phyloP scores from a whole-genome alignment of 2,113 vertebrate genomes.

The Tapirus terrestris region DNA sequence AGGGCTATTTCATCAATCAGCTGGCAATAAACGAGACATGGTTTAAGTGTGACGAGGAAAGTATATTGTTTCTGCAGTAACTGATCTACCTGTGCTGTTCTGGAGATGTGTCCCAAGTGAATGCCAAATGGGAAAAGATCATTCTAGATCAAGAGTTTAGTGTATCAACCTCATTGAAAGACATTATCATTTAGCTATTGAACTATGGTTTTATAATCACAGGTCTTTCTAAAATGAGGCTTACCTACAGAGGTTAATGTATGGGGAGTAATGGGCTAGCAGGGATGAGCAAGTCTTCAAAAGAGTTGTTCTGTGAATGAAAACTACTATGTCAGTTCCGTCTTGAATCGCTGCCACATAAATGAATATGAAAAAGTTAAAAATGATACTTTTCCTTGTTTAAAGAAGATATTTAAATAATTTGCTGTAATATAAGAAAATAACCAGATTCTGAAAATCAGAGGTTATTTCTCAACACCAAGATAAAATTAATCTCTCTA shows the following conservation, averaged over 20 bases:
- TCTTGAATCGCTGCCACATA: accelerated
- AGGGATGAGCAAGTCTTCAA: background rate
- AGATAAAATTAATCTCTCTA: background rate
- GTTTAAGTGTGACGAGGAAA: background rate
- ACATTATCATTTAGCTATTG: background rate
- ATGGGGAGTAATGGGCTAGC: background rate
- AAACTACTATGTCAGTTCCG: background rate
- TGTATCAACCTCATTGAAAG: background rate
- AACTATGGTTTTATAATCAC: background rate
- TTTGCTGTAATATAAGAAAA: background rate
- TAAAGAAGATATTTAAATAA: background rate
- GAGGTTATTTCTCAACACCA: background rate
- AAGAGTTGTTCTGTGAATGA: background rate
- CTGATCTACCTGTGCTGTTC: too few species aligned
- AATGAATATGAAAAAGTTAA: background rate
- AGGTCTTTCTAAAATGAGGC: background rate
- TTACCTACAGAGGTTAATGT: background rate
- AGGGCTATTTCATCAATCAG: background rate
- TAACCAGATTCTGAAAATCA: background rate
- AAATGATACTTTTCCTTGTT: background rate
- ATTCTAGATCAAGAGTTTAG: background rate
- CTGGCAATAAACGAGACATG: background rate
- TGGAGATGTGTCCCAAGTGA: background rate
- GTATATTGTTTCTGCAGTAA: background rate
- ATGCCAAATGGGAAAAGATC: background rate